Evolutionary conservation across 2,113 vertebrate genomes (phyloP).

Genomic region (Petroica traversi): DNA sequence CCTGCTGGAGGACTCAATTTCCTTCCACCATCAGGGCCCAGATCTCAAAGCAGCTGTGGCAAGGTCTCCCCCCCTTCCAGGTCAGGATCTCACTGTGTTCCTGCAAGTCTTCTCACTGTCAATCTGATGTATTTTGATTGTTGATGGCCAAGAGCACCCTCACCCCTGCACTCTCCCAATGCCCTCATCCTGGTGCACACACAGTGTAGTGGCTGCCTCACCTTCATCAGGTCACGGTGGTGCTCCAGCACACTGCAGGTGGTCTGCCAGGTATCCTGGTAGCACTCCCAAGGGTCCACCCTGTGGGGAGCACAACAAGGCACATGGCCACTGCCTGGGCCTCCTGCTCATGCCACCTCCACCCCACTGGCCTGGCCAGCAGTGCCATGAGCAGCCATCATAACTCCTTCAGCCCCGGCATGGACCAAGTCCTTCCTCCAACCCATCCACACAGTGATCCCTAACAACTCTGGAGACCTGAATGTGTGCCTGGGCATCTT

Average conservation of each 20-base stretch:
- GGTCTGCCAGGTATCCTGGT: conserved; percentile 98
- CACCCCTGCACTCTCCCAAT: accelerated
- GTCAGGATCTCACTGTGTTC: background rate
- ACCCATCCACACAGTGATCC: background rate
- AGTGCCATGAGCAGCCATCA: background rate
- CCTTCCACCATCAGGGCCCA: background rate
- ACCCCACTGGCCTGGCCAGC: background rate
- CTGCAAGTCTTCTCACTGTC: background rate
- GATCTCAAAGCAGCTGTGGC: background rate
- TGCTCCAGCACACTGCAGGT: conserved; percentile 97
- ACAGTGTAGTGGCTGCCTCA: background rate
- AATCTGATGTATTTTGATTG: accelerated
- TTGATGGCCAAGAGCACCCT: background rate
- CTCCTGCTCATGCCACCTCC: background rate
- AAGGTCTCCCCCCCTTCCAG: background rate
- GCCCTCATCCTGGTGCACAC: background rate
- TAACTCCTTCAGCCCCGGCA: accelerated
- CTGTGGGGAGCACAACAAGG: conserved; percentile 58
- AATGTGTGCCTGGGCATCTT: background rate
- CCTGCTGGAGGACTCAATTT: background rate
- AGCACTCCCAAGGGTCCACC: conserved; percentile 98
- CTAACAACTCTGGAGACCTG: background rate
- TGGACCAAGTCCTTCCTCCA: background rate
- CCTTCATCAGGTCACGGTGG: conserved; percentile 98
- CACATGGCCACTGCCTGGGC: background rate